Percentiles rank a stretch among this genome's conserved stretches.
Evolutionary conservation across 1,140 invertebrate genomes (phyloP).

Genomic region (Mercenaria mercenaria): DNA sequence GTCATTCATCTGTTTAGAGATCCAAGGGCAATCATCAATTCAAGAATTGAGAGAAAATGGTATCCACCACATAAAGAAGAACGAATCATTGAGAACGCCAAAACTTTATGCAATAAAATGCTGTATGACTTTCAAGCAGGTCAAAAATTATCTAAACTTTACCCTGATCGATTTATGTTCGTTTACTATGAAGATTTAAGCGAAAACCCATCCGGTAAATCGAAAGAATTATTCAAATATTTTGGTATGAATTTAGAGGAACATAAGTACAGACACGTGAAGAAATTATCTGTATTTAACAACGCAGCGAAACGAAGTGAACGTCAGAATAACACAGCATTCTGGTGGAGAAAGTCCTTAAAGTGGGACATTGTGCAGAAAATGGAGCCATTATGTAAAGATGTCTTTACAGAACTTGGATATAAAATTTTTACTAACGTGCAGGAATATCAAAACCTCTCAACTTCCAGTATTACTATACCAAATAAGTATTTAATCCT

Average conservation of each 20-base stretch:
- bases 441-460: neutral
- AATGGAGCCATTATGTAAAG: neutral
- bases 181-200: conserved; percentile 44
- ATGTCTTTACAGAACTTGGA: neutral
- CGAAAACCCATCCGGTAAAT: neutral
- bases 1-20: too few species aligned
- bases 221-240: neutral
- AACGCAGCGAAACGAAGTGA: neutral
- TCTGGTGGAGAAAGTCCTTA: conserved; percentile 15
- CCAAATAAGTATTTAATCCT: neutral
- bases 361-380: neutral
- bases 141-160: neutral
- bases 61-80: neutral
- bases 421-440: neutral
- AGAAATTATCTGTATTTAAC: neutral
- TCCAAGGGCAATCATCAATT: conserved; percentile 29
- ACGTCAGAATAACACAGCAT: conserved; percentile 11
- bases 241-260: conserved; percentile 17
- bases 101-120: too few species aligned
- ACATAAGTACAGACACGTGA: neutral
- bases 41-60: neutral
- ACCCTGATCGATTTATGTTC: conserved; percentile 32
- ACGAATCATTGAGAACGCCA: neutral
- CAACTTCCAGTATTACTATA: neutral
- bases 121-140: conserved; percentile 4